Conservation (phyloP, 2,888 invertebrate genomes). For the Dyspetes luteomarginatus region DNA sequence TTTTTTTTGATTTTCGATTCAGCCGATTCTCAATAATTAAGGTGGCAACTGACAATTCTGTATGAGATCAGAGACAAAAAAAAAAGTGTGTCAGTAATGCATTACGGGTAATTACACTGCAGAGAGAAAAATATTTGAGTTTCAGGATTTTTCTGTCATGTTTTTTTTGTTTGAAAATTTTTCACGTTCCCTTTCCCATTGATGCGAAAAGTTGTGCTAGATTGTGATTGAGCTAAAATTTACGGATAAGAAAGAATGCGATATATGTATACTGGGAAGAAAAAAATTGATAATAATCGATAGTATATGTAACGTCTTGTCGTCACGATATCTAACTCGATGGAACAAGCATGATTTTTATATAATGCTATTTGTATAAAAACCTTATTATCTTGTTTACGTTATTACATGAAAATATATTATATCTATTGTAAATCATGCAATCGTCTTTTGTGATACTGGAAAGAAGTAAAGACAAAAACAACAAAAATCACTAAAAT, state of each 20-base stretch:
- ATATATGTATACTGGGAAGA: conserved; percentile 43
- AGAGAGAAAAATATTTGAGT: conserved; percentile 7
- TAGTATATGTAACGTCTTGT: conserved; percentile 48
- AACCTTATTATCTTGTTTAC: conserved; percentile 76
- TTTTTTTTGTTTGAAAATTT: neutral
- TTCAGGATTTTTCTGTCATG: neutral
- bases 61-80: neutral
- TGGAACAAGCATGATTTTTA: conserved; percentile 73
- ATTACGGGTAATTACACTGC: conserved; percentile 49
- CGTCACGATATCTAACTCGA: conserved; percentile 56
- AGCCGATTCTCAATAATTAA: conserved; percentile 1
- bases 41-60: conserved; percentile 19
- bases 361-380: conserved; percentile 76
- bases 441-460: conserved; percentile 50
- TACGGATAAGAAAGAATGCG: neutral
- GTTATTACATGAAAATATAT: conserved; percentile 78
- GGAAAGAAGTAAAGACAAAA: conserved; percentile 27
- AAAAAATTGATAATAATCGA: conserved; percentile 48
- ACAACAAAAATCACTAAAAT: conserved; percentile 37
- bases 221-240: conserved; percentile 6
- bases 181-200: conserved; percentile 1
- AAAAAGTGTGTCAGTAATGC: neutral
- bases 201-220: neutral
- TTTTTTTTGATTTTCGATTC: conserved; percentile 11
- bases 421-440: conserved; percentile 73